Evolutionary conservation across 2,888 invertebrate species (phyloP).

Genomic region (Trissolcus brochymenae): DNA sequence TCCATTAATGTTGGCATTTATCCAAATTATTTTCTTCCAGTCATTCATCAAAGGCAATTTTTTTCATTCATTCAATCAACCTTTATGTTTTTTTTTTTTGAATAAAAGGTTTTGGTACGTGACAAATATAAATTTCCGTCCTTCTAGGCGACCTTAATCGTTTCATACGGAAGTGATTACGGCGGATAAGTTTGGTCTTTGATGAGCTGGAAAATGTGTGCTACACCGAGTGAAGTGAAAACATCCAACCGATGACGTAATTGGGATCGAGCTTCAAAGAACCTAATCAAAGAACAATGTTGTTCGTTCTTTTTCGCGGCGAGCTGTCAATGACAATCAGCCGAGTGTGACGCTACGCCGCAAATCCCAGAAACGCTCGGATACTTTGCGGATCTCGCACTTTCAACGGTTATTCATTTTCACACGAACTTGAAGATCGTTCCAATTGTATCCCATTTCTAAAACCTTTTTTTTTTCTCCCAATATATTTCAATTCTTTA

Average conservation of each 20-base stretch:
- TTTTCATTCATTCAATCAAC: too few relatives aligned
- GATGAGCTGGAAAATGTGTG: constrained; percentile 16
- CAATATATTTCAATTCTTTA: background rate
- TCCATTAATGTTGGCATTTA: too few relatives aligned
- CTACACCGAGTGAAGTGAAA: constrained; percentile 36
- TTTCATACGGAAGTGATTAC: too few relatives aligned
- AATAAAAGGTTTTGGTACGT: too few relatives aligned
- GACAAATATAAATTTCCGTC: too few relatives aligned
- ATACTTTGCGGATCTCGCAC: constrained; percentile 13
- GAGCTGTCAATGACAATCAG: constrained; percentile 61
- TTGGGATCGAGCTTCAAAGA: constrained; percentile 47
- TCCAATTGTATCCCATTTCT: background rate
- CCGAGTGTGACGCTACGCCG: constrained; percentile 59
- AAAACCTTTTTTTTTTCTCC: background rate
- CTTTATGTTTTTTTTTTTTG: too few relatives aligned
- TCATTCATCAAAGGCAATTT: too few relatives aligned
- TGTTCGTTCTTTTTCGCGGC: constrained; percentile 52
- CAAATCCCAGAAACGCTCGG: constrained; percentile 37
- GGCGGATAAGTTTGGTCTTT: background rate
- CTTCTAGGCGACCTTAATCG: constrained; percentile 9
- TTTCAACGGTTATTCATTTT: constrained; percentile 10
- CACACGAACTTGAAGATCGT: background rate
- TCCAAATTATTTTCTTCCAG: too few relatives aligned
- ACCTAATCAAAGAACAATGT: constrained; percentile 56
- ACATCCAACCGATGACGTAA: constrained; percentile 38